Base-by-base conservation (phyloP, 2,113 vertebrate genomes). In the Catagonus wagneri region DNA sequence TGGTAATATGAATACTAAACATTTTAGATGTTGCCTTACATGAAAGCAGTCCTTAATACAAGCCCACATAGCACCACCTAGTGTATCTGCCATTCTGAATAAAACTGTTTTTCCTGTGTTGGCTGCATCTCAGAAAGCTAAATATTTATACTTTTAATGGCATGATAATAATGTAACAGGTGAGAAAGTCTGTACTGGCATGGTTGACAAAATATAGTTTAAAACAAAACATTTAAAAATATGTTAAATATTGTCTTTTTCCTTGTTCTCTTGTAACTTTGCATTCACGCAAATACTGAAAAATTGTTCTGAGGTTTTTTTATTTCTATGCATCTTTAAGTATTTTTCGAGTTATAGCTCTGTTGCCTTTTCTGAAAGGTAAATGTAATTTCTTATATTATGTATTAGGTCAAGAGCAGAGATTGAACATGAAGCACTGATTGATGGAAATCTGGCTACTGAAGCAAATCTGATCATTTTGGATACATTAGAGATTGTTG, bases 401-500 rank as follows among this genome's bases (percentile, higher is more conserved):
- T 97, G 44, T 80, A 27, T 66, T 97, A 99, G 99, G 98, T 99
- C 99, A 86, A 99, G 99, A 98, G 99, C 99, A 71, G 99, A 99
- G 98, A 98, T 99, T 98, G 99, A 99, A 89, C 99, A 99, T 2
- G 99, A 99, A 98, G 99, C 99, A 1, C 98, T 99, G 87, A 99
- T 99, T 6, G 99, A 99, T 94, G 99, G 99, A 76, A 99, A 99
- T 98, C 99, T 99, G 65, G 99, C 99, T 74, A 99, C 99, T 0
- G 99, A 99, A 98, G 99, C 99, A 90, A 99, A 99, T 96, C 97
- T 99, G 52, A 99, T 99, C 85, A 99, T 99, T 97, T 98, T 99
- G 97, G 99, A 99, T 97, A 99, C 99, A 0, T 97, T 99, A 96
- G 99, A 99, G 98, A 99, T 99, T 97, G 97, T 99, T 91, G 99